These are phyloP conservation scores for Emydocephalus ijimae DNA, from an alignment of 2,113 vertebrate genomes.

Conservation along the genomic window DNA sequence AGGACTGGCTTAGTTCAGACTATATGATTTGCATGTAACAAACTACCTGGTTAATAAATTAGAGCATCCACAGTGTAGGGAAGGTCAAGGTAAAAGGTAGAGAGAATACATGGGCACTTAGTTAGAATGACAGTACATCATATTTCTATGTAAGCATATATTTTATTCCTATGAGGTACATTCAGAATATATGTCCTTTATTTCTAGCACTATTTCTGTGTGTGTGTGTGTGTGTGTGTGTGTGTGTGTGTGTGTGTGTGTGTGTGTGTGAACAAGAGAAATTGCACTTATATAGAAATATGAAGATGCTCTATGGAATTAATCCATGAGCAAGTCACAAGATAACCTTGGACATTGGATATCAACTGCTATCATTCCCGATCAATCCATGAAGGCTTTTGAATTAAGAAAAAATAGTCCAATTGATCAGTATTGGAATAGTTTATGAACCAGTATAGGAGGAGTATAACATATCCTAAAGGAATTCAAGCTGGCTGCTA, in stretches of 20 bases:
- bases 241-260: neutral
- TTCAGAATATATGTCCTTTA: neutral
- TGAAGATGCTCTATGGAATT: neutral
- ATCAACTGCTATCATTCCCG: neutral
- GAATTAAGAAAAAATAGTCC: neutral
- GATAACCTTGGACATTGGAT: neutral
- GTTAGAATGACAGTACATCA: neutral
- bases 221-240: too few relatives aligned
- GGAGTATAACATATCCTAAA: neutral
- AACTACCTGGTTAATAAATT: neutral
- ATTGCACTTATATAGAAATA: neutral
- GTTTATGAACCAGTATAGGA: neutral
- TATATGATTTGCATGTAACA: neutral
- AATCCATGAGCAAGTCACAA: neutral
- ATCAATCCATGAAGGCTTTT: neutral
- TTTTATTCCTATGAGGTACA: neutral
- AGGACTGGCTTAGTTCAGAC: neutral
- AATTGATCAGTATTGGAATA: neutral
- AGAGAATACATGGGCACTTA: neutral
- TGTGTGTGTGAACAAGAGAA: fast-evolving
- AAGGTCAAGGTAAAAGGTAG: neutral
- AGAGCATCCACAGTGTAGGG: neutral
- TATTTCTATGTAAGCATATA: neutral
- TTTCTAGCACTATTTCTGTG: neutral
- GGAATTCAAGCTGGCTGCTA: neutral